phyloP scores from a whole-genome alignment of 2,797 vertebrate species.

The Dermochelys coriacea region DNA sequence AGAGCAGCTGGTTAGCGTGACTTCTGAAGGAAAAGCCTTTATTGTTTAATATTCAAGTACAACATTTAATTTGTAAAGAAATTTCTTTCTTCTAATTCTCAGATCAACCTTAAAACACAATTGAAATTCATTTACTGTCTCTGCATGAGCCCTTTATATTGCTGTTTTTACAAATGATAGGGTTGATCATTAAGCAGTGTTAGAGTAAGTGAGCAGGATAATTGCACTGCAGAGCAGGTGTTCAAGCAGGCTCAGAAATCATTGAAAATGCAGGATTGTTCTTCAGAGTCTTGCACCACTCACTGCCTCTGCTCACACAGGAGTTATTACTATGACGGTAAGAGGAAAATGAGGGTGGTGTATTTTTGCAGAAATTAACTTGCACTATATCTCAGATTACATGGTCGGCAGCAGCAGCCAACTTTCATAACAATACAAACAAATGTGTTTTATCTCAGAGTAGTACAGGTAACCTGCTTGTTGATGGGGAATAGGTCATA shows the following conservation, averaged over 20 bases:
- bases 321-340: not conserved
- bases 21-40: constrained; percentile 10
- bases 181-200: constrained; percentile 46
- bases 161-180: constrained; percentile 44
- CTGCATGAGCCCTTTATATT: constrained; percentile 25
- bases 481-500: not conserved
- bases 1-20: constrained; percentile 6
- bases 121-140: constrained; percentile 43
- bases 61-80: not conserved
- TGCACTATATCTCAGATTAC: not conserved
- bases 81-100: not conserved
- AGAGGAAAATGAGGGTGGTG: constrained; percentile 1
- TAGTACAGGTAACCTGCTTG: not conserved
- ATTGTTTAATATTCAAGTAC: constrained; percentile 50
- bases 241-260: constrained; percentile 15
- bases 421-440: not conserved
- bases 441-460: constrained; percentile 20
- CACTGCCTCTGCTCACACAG: not conserved
- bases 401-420: not conserved
- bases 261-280: not conserved
- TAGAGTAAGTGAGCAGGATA: constrained; percentile 24
- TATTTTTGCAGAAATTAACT: not conserved
- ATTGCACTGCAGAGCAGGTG: constrained; percentile 34
- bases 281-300: not conserved
- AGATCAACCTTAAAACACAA: constrained; percentile 15